These are phyloP conservation scores for Spodoptera frugiperda DNA, from an alignment of 1,140 invertebrate genomes.

Conservation along the genomic window DNA sequence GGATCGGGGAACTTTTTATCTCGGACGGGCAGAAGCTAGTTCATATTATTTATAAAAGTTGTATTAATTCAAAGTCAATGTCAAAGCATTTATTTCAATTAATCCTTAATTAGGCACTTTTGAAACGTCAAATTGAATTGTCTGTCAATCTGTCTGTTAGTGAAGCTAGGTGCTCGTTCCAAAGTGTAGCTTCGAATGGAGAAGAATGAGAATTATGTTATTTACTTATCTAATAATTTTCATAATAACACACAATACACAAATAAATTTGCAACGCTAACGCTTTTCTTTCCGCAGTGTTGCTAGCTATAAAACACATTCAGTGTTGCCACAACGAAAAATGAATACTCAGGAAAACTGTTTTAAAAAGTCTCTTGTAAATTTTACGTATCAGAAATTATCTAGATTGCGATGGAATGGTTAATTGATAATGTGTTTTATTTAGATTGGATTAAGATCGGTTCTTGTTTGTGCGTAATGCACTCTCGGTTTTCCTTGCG, in stretches of 20 bases:
- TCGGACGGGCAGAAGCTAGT: no score
- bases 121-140: no score
- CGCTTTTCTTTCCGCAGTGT: constrained; percentile 26
- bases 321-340: constrained; percentile 27
- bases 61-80: no score
- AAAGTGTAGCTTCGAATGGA: no score
- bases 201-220: no score
- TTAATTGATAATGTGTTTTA: background rate
- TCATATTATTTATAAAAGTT: no score
- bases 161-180: no score
- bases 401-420: background rate
- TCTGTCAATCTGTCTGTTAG: no score
- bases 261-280: constrained; percentile 1
- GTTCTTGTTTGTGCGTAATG: background rate
- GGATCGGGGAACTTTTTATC: no score
- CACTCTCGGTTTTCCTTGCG: constrained; percentile 36
- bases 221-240: no score
- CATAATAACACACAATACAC: background rate
- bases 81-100: no score
- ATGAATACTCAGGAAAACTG: constrained; percentile 11
- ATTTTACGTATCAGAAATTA: constrained; percentile 3
- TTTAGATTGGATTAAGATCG: background rate
- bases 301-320: constrained; percentile 5
- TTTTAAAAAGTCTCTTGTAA: constrained; percentile 14
- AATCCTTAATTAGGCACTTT: no score